Evolutionary conservation across 2,888 invertebrate species (phyloP).

Genomic region (Microchrysa polita): DNA sequence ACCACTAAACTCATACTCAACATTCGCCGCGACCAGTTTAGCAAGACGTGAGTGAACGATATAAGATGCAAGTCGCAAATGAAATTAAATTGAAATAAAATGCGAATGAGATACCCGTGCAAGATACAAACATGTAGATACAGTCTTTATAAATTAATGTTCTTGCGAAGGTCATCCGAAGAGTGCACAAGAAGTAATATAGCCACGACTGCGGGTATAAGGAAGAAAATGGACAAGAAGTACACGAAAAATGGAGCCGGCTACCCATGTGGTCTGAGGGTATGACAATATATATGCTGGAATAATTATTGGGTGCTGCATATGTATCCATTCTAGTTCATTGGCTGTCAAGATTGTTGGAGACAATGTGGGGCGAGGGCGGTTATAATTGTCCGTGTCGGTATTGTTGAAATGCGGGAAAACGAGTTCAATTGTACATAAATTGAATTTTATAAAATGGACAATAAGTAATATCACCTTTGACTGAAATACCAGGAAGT

Average conservation of each 20-base stretch:
- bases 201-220: neutral
- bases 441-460: neutral
- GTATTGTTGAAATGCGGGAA: neutral
- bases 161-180: conserved; percentile 25
- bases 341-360: conserved; percentile 12
- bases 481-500: conserved; percentile 27
- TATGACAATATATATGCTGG: conserved; percentile 15
- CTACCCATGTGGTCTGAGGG: neutral
- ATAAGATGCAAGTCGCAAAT: neutral
- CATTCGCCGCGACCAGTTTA: neutral
- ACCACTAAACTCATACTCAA: too few species aligned
- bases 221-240: too few species aligned
- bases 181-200: conserved; percentile 23
- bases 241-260: neutral
- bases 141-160: neutral
- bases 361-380: neutral
- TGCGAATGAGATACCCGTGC: conserved; percentile 22
- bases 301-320: neutral
- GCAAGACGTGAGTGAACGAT: neutral
- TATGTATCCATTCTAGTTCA: conserved; percentile 5
- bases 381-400: neutral
- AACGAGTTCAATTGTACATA: conserved; percentile 22
- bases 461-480: neutral
- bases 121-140: neutral
- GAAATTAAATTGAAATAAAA: conserved; percentile 36